phyloP scores from a whole-genome alignment of 2,113 vertebrate genomes.

The Otolemur garnettii region DNA sequence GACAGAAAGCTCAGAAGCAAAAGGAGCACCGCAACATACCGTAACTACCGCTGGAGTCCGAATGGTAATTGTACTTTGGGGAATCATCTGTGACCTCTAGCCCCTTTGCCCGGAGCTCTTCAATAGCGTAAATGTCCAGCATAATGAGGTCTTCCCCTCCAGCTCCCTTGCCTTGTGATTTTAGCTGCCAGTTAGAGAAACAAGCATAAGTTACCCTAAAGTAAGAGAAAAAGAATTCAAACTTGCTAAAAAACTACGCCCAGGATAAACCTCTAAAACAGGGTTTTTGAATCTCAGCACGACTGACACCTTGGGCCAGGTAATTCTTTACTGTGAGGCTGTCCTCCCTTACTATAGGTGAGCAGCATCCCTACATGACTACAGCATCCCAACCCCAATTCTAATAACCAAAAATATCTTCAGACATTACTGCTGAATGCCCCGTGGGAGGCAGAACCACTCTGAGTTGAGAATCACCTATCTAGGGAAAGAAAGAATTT shows the following conservation, averaged over 20 bases:
- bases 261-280: background rate
- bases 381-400: background rate
- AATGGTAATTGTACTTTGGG: constrained; percentile 93
- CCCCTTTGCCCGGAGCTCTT: constrained; percentile 93
- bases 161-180: constrained; percentile 96
- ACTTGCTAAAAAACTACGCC: background rate
- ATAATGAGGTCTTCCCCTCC: constrained; percentile 96
- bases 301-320: background rate
- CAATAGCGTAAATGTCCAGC: constrained; percentile 98
- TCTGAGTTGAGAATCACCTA: background rate
- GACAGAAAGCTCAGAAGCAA: background rate
- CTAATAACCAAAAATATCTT: background rate
- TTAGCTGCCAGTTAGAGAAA: constrained; percentile 88
- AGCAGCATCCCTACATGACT: background rate
- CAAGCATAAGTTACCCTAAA: background rate
- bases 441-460: background rate
- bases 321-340: background rate
- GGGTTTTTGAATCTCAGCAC: background rate
- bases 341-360: background rate
- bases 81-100: constrained; percentile 93
- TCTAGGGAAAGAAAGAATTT: constrained; percentile 26
- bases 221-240: background rate
- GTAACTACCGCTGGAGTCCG: constrained; percentile 85
- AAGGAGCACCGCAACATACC: constrained; percentile 82
- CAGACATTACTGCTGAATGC: background rate